Percentiles rank a stretch among this genome's conserved stretches.
These are phyloP conservation scores for Andrena marginata DNA, from an alignment of 2,888 invertebrate genomes.

Conservation along the genomic window DNA sequence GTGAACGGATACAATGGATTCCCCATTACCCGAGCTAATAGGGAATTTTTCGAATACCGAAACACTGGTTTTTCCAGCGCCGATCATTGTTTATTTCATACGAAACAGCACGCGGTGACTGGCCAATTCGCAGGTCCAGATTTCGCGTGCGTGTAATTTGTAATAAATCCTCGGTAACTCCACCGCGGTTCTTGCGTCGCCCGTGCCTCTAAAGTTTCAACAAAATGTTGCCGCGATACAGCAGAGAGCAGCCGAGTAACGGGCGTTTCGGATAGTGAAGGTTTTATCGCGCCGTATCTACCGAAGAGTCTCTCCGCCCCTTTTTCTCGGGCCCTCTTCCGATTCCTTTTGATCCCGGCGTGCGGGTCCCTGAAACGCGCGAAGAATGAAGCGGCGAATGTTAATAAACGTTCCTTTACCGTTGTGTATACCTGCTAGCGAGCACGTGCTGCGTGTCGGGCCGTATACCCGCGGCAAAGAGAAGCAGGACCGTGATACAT, in stretches of 20 bases:
- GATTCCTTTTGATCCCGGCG: neutral
- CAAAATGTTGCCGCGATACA: too few species aligned
- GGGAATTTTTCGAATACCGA: neutral
- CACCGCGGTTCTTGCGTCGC: too few species aligned
- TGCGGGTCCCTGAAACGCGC: neutral
- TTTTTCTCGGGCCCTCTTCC: too few species aligned
- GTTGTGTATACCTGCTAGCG: neutral
- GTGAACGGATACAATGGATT: neutral
- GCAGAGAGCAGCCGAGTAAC: too few species aligned
- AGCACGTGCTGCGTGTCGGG: slow-evolving; percentile 14
- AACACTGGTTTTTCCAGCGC: neutral
- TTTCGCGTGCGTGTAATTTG: too few species aligned
- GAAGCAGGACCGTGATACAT: slow-evolving; percentile 30
- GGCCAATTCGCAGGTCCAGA: too few species aligned
- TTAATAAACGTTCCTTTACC: slow-evolving; percentile 5
- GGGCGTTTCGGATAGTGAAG: too few species aligned
- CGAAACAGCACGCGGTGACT: neutral
- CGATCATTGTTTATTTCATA: neutral
- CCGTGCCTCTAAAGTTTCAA: too few species aligned
- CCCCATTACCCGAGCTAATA: neutral
- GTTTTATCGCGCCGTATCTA: too few species aligned
- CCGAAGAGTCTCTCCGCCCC: too few species aligned
- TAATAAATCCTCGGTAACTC: too few species aligned
- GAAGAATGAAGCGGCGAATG: neutral
- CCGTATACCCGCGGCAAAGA: neutral